phyloP scores from a whole-genome alignment of 1,140 invertebrate genomes.

The Helicoverpa zea region DNA sequence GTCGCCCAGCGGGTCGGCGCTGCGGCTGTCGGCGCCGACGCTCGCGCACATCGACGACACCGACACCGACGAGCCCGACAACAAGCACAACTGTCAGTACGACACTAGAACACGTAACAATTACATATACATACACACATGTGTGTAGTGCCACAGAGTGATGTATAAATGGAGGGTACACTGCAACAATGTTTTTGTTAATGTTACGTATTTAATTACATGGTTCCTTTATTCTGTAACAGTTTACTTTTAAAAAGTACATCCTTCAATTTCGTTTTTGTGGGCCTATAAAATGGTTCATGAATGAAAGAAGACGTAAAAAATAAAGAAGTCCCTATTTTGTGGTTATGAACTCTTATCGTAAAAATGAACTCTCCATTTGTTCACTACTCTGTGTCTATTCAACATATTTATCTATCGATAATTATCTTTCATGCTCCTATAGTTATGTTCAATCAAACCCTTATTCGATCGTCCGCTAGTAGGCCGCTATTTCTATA shows the following conservation, averaged over 20 bases:
- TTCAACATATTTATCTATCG: background rate
- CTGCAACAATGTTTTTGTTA: too few species aligned
- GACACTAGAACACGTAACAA: background rate
- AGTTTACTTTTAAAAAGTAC: too few species aligned
- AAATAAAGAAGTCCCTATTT: too few species aligned
- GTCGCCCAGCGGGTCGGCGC: constrained; percentile 46
- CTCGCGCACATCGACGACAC: constrained; percentile 88
- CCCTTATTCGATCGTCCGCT: constrained; percentile 13
- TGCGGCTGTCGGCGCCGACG: constrained; percentile 81
- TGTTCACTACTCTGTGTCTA: constrained; percentile 3
- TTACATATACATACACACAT: background rate
- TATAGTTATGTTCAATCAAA: background rate
- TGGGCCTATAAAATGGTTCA: too few species aligned
- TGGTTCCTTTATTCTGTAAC: too few species aligned
- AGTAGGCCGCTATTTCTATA: constrained; percentile 28
- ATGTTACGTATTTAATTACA: too few species aligned
- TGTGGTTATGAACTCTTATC: background rate
- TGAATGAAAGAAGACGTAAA: too few species aligned
- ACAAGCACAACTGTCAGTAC: constrained; percentile 69
- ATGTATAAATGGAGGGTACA: background rate
- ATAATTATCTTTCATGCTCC: constrained; percentile 23
- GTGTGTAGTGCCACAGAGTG: background rate
- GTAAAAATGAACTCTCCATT: background rate
- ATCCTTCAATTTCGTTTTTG: too few species aligned
- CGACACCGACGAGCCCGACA: constrained; percentile 83